Conservation (phyloP, 2,113 vertebrate species). For the Turdus rufiventris region DNA sequence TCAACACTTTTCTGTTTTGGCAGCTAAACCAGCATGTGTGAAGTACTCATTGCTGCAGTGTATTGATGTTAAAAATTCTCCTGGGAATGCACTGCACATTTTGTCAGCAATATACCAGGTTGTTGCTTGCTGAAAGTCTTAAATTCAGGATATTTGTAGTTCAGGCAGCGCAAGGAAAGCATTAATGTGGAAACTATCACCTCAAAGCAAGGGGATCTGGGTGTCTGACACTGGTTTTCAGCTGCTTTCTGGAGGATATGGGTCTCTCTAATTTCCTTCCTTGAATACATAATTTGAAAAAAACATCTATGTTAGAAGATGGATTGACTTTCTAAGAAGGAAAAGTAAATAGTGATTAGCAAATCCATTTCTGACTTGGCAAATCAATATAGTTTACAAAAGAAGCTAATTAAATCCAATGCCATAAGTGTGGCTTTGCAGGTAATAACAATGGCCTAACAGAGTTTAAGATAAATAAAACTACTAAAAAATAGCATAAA, state of each 20-base stretch:
- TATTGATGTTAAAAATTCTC: constrained; percentile 18
- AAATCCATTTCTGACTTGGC: not conserved
- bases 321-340: not conserved
- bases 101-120: constrained; percentile 3
- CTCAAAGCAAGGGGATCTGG: not conserved
- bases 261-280: not conserved
- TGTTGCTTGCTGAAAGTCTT: not conserved
- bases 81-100: not conserved
- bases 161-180: not conserved
- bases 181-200: not conserved
- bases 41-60: not conserved
- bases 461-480: not conserved
- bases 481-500: not conserved
- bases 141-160: not conserved
- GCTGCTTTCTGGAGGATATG: not conserved
- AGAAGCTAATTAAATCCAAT: not conserved
- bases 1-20: not conserved
- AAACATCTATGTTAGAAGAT: not conserved
- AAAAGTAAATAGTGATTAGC: not conserved
- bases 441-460: not conserved
- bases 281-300: not conserved
- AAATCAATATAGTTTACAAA: not conserved
- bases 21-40: not conserved
- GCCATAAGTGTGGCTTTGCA: not conserved
- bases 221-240: not conserved